Conservation (phyloP, 2,797 vertebrate species). For the Bradypodion ventrale region DNA sequence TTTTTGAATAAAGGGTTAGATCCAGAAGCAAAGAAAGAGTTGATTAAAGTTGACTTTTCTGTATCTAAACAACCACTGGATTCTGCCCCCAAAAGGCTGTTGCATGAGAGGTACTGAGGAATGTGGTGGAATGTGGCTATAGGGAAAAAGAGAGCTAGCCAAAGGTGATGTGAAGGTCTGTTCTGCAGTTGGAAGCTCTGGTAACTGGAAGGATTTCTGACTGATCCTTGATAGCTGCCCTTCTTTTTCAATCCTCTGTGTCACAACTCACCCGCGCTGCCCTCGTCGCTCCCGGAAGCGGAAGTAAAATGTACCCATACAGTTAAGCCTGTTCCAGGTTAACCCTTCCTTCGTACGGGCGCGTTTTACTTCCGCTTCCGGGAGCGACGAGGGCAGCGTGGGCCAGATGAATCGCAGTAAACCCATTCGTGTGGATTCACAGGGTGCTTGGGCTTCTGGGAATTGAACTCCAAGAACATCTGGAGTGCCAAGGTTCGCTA, state of each 20-base stretch:
- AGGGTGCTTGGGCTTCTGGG: too few species aligned
- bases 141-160: neutral
- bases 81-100: neutral
- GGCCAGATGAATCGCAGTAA: too few species aligned
- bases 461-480: too few species aligned
- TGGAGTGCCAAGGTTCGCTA: too few species aligned
- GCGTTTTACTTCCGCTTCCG: too few species aligned
- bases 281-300: too few species aligned
- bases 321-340: too few species aligned
- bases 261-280: neutral
- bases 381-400: too few species aligned
- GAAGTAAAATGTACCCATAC: too few species aligned
- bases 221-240: neutral
- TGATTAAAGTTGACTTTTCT: neutral
- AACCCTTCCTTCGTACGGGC: too few species aligned
- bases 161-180: neutral
- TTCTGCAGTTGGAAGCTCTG: neutral
- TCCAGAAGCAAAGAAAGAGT: neutral
- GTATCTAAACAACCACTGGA: neutral
- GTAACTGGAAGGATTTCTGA: neutral
- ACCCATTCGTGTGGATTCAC: too few species aligned
- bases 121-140: neutral
- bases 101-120: neutral
- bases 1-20: neutral
- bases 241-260: neutral